Conservation (phyloP, 1,140 invertebrate genomes). For the Diuraphis noxia region DNA sequence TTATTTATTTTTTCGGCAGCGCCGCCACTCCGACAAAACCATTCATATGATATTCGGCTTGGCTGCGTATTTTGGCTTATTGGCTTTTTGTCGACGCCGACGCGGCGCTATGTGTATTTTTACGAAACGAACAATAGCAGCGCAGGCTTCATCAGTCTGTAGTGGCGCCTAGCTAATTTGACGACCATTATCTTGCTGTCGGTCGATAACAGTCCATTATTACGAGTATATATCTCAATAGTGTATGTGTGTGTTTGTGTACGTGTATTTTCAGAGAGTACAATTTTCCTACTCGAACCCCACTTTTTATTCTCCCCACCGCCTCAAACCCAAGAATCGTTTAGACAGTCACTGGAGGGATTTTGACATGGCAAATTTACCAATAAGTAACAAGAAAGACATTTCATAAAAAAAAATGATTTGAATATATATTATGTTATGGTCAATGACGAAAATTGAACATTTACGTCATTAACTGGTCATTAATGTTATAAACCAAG, state of each 20-base stretch:
- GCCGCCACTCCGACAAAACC: background rate
- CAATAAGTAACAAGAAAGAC: too few relatives aligned
- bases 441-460: too few relatives aligned
- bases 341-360: background rate
- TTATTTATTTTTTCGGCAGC: background rate
- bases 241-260: background rate
- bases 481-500: too few relatives aligned
- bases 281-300: background rate
- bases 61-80: background rate
- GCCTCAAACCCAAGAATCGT: background rate
- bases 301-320: background rate
- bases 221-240: background rate
- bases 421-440: too few relatives aligned
- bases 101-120: background rate
- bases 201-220: conserved; percentile 27
- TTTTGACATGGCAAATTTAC: background rate
- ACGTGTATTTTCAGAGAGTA: background rate
- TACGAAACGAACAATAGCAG: background rate
- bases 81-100: background rate
- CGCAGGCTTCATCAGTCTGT: background rate
- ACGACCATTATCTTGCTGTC: background rate
- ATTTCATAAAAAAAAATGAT: too few relatives aligned
- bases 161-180: conserved; percentile 24
- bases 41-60: background rate
- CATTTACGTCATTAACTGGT: too few relatives aligned